Evolutionary conservation across 2,888 invertebrate species (phyloP), one percentile per base, ranked within the genome.

Genomic region (Orthosia cruda): DNA sequence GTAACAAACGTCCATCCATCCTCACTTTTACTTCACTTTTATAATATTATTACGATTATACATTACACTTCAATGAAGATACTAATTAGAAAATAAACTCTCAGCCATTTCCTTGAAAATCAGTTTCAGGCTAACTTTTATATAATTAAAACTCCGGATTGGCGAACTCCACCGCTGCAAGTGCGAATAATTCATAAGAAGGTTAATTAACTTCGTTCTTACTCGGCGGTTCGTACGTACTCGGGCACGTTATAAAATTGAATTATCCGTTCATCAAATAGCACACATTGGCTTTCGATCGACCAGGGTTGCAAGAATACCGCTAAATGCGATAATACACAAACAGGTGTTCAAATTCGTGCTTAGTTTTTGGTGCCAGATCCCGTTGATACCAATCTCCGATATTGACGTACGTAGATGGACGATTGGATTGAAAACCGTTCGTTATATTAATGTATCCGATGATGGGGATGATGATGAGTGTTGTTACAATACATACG

Each of bases 131-230:
- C 76, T 84, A 92, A 93, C 89, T 92, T 91, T 91, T 88, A 91
- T 89, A 88, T 91, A 91, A 93, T 93, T 93, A 93, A 92, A 92
- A 88, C 90, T 89, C 87, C 76, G 86, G 90, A 92, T 93, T 92
- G 91, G 90, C 90, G 80, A 91, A 92, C 90, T 91, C 88, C 84
- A 88, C 89, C 74, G 87, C 84, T 88, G 91, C 88, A 89, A 86
- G 85, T 85, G 88, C 86, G 92, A 93, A 93, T 94, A 93, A 93
- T 92, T 93, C 91, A 92, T 91, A 93, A 91, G 91, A 91, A 91
- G 91, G 93, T 91, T 93, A 93, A 93, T 93, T 93, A 92, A 93
- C 92, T 92, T 92, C 89, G 89, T 89, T 91, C 89, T 87, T 86
- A 85, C 82, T 83, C 81, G 74, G 88, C 85, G 87, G 89, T 87